Evolutionary conservation across 1,140 invertebrate species (phyloP).

Genomic region (Alviniconcha marisindica): DNA sequence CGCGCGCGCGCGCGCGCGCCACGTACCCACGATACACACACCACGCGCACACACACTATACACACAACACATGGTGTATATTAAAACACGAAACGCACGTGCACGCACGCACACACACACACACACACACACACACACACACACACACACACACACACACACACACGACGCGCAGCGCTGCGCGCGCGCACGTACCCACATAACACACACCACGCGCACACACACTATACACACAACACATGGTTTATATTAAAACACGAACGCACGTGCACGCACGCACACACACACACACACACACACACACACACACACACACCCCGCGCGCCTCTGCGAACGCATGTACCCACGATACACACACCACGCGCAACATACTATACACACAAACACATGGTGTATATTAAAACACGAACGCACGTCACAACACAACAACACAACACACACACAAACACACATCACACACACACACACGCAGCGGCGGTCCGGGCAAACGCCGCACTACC

Average conservation of each 20-base stretch:
- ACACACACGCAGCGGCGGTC: background rate
- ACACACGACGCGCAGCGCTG: background rate
- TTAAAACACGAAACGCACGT: background rate
- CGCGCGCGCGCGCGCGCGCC: background rate
- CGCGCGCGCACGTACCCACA: background rate
- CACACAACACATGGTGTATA: background rate
- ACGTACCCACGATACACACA: background rate
- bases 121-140: background rate
- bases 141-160: background rate
- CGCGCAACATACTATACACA: no score
- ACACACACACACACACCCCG: slow-evolving; percentile 10
- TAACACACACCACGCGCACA: background rate
- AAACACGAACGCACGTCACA: no score
- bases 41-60: slow-evolving; percentile 5
- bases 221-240: no score
- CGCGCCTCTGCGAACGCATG: background rate
- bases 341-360: background rate
- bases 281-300: background rate
- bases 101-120: background rate
- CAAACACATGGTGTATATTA: no score
- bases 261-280: background rate
- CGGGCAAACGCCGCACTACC: background rate
- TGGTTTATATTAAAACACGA: no score
- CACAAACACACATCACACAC: background rate
- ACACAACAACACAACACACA: background rate